Evolutionary conservation across 2,888 invertebrate species (phyloP).

Genomic region (Ptycholaimellus sp.): DNA sequence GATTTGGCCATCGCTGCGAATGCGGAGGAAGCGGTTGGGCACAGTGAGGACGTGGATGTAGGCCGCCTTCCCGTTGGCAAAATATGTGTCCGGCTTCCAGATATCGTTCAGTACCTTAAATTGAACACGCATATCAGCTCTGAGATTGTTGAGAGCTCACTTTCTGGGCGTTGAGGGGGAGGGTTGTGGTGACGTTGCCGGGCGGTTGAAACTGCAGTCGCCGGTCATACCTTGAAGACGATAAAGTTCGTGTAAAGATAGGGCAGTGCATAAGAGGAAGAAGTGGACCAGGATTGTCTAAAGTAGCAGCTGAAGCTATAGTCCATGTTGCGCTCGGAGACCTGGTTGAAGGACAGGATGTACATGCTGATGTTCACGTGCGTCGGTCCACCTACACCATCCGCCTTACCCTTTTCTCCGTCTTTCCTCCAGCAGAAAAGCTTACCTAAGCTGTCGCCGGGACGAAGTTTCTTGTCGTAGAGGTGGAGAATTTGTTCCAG

Average conservation of each 20-base stretch:
- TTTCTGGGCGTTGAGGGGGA: constrained; percentile 46
- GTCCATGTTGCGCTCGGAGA: constrained; percentile 31
- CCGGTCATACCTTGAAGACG: too few species aligned
- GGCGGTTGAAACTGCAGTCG: too few species aligned
- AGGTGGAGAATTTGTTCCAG: too few species aligned
- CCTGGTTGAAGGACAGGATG: neutral
- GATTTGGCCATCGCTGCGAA: constrained; percentile 26
- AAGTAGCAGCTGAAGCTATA: constrained; percentile 65
- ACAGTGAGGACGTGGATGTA: constrained; percentile 82
- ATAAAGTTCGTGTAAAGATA: too few species aligned
- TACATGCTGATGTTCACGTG: neutral
- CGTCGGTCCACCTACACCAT: too few species aligned
- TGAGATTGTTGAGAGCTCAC: too few species aligned
- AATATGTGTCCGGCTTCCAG: constrained; percentile 84
- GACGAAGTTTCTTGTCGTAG: too few species aligned
- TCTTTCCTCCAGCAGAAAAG: too few species aligned
- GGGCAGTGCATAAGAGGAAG: too few species aligned
- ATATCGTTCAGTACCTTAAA: constrained; percentile 62
- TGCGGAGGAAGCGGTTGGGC: constrained; percentile 49
- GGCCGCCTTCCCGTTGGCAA: constrained; percentile 73
- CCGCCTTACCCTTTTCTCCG: too few species aligned
- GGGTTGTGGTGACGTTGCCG: constrained; percentile 10
- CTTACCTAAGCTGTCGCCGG: too few species aligned
- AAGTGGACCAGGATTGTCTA: constrained; percentile 50
- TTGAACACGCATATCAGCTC: too few species aligned